These are phyloP conservation scores for Bubo blakistoni DNA, from an alignment of 2,113 vertebrate species.

Conservation along the genomic window DNA sequence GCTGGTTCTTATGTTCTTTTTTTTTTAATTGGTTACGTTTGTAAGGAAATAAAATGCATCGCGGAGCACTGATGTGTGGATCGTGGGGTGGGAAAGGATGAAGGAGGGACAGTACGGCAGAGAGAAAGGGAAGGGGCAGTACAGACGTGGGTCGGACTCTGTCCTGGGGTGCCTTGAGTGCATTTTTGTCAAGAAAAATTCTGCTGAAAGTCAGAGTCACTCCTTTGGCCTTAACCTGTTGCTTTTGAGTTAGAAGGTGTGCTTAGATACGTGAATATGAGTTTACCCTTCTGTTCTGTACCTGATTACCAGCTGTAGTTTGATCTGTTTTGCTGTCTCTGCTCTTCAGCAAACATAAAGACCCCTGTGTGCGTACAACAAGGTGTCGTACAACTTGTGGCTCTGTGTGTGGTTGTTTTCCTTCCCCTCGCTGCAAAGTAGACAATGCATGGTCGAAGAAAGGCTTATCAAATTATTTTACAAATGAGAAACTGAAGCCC, in stretches of 20 bases:
- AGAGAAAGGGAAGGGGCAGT: neutral
- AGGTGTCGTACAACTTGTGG: neutral
- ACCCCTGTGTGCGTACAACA: neutral
- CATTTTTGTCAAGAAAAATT: neutral
- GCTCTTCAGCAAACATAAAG: neutral
- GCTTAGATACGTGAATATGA: neutral
- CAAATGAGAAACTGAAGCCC: neutral
- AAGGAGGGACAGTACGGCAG: neutral
- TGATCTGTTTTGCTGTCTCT: neutral
- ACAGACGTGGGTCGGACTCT: neutral
- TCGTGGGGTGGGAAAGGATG: neutral
- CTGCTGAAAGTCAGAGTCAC: neutral
- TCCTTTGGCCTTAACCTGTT: neutral
- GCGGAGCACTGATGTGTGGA: neutral
- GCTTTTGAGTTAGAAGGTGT: neutral
- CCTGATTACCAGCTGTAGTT: accelerated
- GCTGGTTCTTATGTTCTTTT: neutral
- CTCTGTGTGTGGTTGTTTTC: neutral
- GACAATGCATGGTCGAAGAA: neutral
- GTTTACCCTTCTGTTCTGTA: neutral
- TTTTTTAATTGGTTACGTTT: neutral
- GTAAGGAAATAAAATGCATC: neutral
- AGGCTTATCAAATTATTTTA: neutral
- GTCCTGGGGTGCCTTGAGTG: neutral
- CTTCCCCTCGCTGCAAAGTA: neutral